These are phyloP conservation scores for Stratiomys singularior DNA, from an alignment of 2,888 invertebrate genomes.

Conservation along the genomic window DNA sequence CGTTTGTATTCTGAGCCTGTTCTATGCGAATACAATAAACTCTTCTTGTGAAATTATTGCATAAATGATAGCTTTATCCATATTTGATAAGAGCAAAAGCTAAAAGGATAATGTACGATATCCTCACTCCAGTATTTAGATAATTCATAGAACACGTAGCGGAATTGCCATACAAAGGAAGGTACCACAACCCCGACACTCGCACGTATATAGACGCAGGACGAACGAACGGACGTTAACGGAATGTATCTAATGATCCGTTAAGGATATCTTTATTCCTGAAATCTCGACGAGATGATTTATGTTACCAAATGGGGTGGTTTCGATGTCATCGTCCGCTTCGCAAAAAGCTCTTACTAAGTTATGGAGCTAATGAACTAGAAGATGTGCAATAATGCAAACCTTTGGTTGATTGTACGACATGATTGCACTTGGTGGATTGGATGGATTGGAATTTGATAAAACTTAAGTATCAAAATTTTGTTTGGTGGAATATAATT, in stretches of 20 bases:
- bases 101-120: conserved; percentile 10
- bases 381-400: conserved; percentile 43
- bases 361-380: conserved; percentile 38
- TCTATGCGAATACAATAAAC: background rate
- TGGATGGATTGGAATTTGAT: background rate
- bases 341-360: background rate
- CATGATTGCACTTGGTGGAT: background rate
- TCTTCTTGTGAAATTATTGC: background rate
- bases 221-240: conserved; percentile 10
- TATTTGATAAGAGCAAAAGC: background rate
- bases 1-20: background rate
- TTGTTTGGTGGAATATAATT: background rate
- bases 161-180: background rate
- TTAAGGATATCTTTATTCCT: conserved; percentile 42
- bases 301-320: conserved; percentile 5
- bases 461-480: background rate
- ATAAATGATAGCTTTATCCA: conserved; percentile 24
- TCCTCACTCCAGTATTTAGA: background rate
- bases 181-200: background rate
- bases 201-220: background rate
- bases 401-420: background rate
- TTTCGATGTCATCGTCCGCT: background rate
- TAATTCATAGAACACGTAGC: background rate
- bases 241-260: conserved; percentile 45
- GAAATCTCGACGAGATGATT: conserved; percentile 37